Percentiles rank a stretch among this genome's conserved stretches.
Evolutionary conservation across 2,113 vertebrate species (phyloP).

Genomic region (Heterotilapia buettikoferi): DNA sequence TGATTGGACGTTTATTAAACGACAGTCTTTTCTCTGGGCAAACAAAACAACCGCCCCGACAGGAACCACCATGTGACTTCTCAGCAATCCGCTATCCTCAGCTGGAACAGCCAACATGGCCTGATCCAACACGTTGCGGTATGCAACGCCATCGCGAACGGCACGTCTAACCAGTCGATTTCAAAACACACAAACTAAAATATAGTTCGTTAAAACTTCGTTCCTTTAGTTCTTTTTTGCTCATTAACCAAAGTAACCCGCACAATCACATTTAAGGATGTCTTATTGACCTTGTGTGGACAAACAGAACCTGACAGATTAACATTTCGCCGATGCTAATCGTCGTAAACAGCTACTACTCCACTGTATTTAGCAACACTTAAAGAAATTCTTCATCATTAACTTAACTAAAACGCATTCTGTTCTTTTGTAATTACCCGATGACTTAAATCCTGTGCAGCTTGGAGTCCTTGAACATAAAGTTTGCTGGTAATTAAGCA

Average conservation of each 20-base stretch:
- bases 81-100: slow-evolving; percentile 40
- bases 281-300: slow-evolving; percentile 39
- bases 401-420: neutral
- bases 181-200: neutral
- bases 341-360: neutral
- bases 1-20: neutral
- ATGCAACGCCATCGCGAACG: neutral
- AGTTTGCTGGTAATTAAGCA: neutral
- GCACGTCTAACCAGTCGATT: neutral
- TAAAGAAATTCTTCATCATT: neutral
- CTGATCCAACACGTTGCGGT: slow-evolving; percentile 41
- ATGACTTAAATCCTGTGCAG: neutral
- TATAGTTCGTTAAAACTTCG: fast-evolving
- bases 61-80: slow-evolving; percentile 46
- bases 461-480: neutral
- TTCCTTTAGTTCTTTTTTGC: fast-evolving
- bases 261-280: no score
- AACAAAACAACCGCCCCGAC: slow-evolving; percentile 26
- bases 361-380: neutral
- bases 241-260: neutral
- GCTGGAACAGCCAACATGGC: slow-evolving; percentile 30
- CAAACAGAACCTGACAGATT: neutral
- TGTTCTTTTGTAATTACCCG: neutral
- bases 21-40: neutral
- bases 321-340: slow-evolving; percentile 22